A percentile compares a stretch with the other conserved stretches of the same genome.
Conservation (phyloP, 2,113 vertebrate species). For the Anguilla japonica region DNA sequence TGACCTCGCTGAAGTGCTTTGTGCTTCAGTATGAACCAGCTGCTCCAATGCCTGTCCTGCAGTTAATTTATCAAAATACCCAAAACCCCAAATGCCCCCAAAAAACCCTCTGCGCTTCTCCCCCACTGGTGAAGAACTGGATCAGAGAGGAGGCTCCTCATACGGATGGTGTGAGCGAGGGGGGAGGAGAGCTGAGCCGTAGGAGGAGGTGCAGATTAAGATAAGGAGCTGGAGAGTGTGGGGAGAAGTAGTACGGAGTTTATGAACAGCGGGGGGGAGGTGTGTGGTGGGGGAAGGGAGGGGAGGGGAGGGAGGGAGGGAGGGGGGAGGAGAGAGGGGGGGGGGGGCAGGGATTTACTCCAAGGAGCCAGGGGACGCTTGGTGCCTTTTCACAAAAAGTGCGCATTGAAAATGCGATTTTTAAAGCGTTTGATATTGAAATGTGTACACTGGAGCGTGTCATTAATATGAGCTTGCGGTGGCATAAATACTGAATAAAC, state of each 20-base stretch:
- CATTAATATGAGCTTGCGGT: neutral
- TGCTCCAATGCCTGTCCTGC: too few relatives aligned
- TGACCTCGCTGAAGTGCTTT: too few relatives aligned
- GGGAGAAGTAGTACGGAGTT: neutral
- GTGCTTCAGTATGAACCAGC: too few relatives aligned
- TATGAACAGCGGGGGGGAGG: neutral
- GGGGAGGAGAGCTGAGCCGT: neutral
- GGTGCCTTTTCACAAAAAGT: neutral
- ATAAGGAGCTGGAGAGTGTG: neutral
- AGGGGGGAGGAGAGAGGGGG: too few relatives aligned
- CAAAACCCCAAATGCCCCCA: too few relatives aligned
- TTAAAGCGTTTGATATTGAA: neutral
- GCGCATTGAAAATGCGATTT: neutral
- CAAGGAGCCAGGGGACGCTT: neutral
- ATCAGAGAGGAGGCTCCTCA: neutral
- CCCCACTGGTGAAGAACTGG: neutral
- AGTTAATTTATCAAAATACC: too few relatives aligned
- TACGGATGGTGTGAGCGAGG: neutral
- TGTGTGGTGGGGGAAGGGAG: neutral
- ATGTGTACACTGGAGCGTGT: neutral
- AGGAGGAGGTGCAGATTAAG: neutral
- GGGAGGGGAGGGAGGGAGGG: too few relatives aligned
- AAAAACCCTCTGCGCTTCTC: neutral
- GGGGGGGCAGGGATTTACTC: neutral
- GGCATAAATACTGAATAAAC: neutral